Evolutionary conservation across 1,140 invertebrate species (phyloP).

Genomic region (Carcinoscorpius rotundicauda): DNA sequence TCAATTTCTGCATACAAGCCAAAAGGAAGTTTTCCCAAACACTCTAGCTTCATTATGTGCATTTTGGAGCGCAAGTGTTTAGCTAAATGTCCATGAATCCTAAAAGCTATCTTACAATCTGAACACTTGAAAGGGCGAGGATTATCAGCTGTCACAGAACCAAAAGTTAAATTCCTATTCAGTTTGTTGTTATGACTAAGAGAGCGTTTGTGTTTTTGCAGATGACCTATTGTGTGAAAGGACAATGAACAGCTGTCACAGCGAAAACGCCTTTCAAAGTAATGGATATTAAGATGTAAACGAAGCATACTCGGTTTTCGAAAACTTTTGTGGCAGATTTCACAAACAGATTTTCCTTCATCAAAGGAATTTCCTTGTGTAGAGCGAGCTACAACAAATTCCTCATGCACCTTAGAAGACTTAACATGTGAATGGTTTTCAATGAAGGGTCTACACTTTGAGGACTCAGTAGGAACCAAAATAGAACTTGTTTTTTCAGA

Average conservation of each 20-base stretch:
- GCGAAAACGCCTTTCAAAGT: conserved; percentile 76
- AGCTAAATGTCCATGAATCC: conserved; percentile 86
- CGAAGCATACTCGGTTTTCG: conserved; percentile 73
- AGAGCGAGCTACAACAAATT: no score
- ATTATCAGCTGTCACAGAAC: conserved; percentile 66
- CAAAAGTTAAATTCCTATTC: conserved; percentile 68
- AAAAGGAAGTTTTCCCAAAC: conserved; percentile 78
- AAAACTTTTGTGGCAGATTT: conserved; percentile 78
- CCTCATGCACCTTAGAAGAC: no score
- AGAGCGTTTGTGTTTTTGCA: conserved; percentile 78
- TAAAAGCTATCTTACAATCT: conserved; percentile 87
- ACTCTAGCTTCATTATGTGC: conserved; percentile 89
- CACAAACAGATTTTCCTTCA: conserved; percentile 66
- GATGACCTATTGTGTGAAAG: conserved; percentile 75
- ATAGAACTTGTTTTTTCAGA: no score
- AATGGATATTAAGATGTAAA: conserved; percentile 88
- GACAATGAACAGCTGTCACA: conserved; percentile 80
- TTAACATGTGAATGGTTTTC: no score
- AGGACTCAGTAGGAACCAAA: no score
- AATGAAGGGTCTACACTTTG: no score
- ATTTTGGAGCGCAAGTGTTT: conserved; percentile 91
- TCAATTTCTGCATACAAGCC: conserved; percentile 89
- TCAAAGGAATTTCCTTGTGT: not conserved
- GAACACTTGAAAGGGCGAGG: conserved; percentile 84
- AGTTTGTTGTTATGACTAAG: conserved; percentile 77